A percentile compares a stretch with the other conserved stretches of the same genome.
These are phyloP conservation scores for Temnothorax nylanderi DNA, from an alignment of 1,140 invertebrate species.

Conservation along the genomic window DNA sequence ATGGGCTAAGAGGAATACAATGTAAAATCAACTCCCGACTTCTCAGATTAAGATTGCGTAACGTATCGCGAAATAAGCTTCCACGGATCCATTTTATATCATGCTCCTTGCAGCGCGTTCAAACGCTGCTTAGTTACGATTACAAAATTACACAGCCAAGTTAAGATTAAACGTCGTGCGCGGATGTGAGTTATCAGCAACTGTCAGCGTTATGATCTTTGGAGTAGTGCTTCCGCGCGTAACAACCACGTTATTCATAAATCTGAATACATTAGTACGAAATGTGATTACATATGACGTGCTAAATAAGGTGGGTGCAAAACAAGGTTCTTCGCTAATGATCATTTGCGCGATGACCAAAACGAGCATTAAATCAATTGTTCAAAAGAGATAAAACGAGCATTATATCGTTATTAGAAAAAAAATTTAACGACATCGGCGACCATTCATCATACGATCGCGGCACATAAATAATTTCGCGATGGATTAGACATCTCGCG, in stretches of 20 bases:
- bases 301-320: not conserved
- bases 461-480: not conserved
- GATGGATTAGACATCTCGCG: not conserved
- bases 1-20: not conserved
- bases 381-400: not conserved
- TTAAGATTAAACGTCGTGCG: not conserved
- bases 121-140: not conserved
- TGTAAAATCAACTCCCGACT: not conserved
- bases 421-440: not conserved
- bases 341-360: not conserved
- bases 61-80: not conserved
- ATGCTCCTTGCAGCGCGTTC: not conserved
- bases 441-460: not conserved
- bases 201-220: not conserved
- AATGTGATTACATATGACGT: not conserved
- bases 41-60: not conserved
- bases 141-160: not conserved
- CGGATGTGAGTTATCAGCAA: not conserved
- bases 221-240: not conserved
- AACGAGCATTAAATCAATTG: not conserved
- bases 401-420: not conserved
- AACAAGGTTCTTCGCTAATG: not conserved
- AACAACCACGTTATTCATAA: not conserved
- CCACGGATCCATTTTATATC: not conserved
- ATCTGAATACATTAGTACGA: not conserved